Base-by-base conservation (phyloP, 2,113 vertebrate genomes). In the Scartelaos histophorus region DNA sequence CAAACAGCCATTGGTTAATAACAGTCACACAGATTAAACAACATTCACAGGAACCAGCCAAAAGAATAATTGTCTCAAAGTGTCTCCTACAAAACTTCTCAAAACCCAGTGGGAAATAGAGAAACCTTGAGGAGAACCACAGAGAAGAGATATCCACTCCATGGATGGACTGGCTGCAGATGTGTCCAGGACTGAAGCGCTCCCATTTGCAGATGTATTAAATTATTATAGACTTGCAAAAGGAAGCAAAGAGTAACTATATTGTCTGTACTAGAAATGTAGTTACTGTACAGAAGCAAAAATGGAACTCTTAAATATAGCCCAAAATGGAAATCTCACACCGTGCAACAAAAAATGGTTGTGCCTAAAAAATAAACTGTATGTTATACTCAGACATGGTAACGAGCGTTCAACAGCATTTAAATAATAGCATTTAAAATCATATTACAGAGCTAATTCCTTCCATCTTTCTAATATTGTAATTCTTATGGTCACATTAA, bases 331-430 rank as follows among this genome's bases (percentile, higher is more conserved):
- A 13, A 13, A 47, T 47, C 15, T 47, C 46, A 1, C 75, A 64
- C 68, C 29, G 24, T 61, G 29, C 13, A 0, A 15, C 34, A n/a
- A n/a, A 43, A 21, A 47, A 60, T 24, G 38, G 68, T 65, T 35
- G 66, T 56, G 67, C 56, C 56, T 58, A 22, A 19, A 12, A 3
- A 58, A 58, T 12, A 24, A 15, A 58, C 22, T 22, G 24, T 58
- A 6, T 6, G 56, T 46, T 75, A 19, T 25, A 53, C 0, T 0
- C 21, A 54, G 71, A 35, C 56, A 76, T 61, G 72, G 76, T 74
- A 82, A 77, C 77, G 84, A 80, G 81, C 81, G 68, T 81, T 76
- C 74, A n/a, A 78, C 73, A 74, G 49, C 83, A 83, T 86, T 22
- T 56, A 10, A 3, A 9, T 81, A 77, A 60, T 73, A 62, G 49